These are phyloP conservation scores for Nannoperca australis DNA, from an alignment of 2,797 vertebrate genomes.

Conservation along the genomic window DNA sequence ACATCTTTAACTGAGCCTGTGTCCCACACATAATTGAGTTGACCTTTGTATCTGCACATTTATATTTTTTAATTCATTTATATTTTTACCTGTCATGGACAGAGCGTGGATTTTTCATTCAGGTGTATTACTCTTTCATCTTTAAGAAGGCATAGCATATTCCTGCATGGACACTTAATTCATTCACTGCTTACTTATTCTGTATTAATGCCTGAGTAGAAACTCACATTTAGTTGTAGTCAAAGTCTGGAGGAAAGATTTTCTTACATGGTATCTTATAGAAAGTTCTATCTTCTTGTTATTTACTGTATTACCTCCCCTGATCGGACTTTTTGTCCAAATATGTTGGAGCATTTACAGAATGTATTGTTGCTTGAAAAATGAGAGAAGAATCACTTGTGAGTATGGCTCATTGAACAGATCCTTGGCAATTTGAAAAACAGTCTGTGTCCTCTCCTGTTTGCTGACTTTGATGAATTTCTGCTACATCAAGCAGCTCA, in stretches of 20 bases:
- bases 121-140: not conserved
- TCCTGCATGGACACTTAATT: not conserved
- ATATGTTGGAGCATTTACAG: conserved; percentile 46
- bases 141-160: not conserved
- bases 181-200: not conserved
- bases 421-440: conserved; percentile 67
- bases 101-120: not conserved
- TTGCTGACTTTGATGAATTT: conserved; percentile 82
- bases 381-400: conserved; percentile 73
- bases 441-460: conserved; percentile 66
- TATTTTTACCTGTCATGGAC: not conserved
- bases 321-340: conserved; percentile 52
- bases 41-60: conserved; percentile 10
- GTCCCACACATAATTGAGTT: not conserved
- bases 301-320: conserved; percentile 30
- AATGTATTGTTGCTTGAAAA: conserved; percentile 54
- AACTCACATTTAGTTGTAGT: not conserved
- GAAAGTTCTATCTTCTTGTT: not conserved
- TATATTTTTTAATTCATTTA: not conserved
- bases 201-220: not conserved
- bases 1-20: not conserved
- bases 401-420: conserved; percentile 75
- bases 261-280: not conserved
- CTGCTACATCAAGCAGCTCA: conserved; percentile 74
- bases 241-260: not conserved